Conservation (phyloP, 2,113 vertebrate species). For the Chionodraco myersi region DNA sequence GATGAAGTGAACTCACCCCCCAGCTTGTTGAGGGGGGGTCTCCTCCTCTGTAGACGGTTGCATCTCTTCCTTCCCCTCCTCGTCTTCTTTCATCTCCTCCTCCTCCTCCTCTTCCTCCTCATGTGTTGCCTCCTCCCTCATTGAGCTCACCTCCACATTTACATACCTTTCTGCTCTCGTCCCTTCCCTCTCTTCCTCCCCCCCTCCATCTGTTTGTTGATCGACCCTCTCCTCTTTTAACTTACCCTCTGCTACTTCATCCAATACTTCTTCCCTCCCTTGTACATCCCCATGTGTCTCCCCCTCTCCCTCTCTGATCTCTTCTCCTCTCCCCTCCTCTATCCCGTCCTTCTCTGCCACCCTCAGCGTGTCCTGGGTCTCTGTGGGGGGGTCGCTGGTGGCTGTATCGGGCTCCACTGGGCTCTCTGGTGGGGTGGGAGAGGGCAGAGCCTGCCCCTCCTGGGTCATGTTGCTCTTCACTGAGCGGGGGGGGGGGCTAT, state of each 20-base stretch:
- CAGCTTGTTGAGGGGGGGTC: constrained; percentile 45
- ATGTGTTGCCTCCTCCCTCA: constrained; percentile 28
- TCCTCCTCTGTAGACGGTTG: constrained; percentile 34
- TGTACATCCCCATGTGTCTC: constrained; percentile 31
- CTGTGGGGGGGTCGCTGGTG: constrained; percentile 32
- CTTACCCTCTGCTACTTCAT: constrained; percentile 46
- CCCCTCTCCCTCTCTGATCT: constrained; percentile 32
- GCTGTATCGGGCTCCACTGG: constrained; percentile 50
- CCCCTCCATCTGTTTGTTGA: constrained; percentile 45
- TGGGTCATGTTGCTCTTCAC: constrained; percentile 83
- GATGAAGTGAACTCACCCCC: constrained; percentile 59
- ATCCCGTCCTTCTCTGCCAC: constrained; percentile 19
- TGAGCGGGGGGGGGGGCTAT: constrained; percentile 26
- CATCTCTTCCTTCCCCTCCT: constrained; percentile 47
- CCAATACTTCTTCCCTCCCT: constrained; percentile 35
- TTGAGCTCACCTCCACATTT: constrained; percentile 43
- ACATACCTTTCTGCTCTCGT: constrained; percentile 30
- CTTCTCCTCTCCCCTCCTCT: constrained; percentile 41
- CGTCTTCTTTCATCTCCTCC: constrained; percentile 50
- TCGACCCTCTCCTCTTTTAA: constrained; percentile 43
- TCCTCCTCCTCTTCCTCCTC: constrained; percentile 39
- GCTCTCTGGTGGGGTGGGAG: constrained; percentile 72
- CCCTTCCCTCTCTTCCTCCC: constrained; percentile 40
- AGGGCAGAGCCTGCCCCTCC: constrained; percentile 83
- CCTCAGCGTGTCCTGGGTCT: constrained; percentile 18